Evolutionary conservation across 2,888 invertebrate species (phyloP).

Genomic region (Phortica magna): DNA sequence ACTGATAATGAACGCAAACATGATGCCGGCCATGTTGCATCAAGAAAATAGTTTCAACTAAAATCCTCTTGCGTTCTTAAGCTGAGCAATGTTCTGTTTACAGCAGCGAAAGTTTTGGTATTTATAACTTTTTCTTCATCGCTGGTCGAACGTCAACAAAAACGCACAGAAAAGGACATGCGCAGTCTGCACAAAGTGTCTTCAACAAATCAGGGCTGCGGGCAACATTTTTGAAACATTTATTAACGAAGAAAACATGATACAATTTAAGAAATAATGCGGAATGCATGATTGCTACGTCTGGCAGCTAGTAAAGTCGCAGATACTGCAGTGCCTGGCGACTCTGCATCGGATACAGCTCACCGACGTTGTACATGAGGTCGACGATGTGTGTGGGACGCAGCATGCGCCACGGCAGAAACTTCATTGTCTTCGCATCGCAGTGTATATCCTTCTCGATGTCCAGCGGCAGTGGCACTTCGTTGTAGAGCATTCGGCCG

Average conservation of each 20-base stretch:
- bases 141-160: constrained; percentile 46
- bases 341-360: constrained; percentile 73
- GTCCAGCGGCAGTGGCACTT: constrained; percentile 80
- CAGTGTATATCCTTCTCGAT: constrained; percentile 66
- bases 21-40: background rate
- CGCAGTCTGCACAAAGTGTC: constrained; percentile 43
- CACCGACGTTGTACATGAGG: constrained; percentile 77
- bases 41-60: background rate
- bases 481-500: constrained; percentile 81
- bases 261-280: background rate
- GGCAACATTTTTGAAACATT: background rate
- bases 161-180: constrained; percentile 46
- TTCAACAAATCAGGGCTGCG: background rate
- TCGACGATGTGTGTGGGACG: constrained; percentile 83
- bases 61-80: background rate
- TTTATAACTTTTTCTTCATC: background rate
- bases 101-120: background rate
- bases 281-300: background rate
- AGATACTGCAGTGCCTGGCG: constrained; percentile 72
- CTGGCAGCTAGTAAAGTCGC: constrained; percentile 57
- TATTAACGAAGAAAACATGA: background rate
- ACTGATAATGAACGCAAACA: background rate
- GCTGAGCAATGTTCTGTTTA: no score
- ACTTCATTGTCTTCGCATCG: constrained; percentile 63
- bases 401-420: constrained; percentile 80